Percentiles rank a stretch among this genome's conserved stretches.
phyloP scores from a whole-genome alignment of 2,888 invertebrate species.

The Unio pictorum region DNA sequence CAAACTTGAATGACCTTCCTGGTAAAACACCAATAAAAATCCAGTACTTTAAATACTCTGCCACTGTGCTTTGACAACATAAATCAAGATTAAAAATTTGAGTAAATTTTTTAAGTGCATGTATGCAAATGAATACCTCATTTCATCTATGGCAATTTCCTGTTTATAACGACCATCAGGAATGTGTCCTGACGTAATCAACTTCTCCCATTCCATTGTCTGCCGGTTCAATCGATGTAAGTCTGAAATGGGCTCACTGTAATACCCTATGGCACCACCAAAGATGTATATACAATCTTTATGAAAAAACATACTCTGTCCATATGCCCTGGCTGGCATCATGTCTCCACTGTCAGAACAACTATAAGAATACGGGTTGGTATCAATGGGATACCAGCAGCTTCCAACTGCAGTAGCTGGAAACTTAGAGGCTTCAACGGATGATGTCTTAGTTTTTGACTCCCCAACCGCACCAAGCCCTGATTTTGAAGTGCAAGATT shows the following conservation, averaged over 20 bases:
- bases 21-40: too few species aligned
- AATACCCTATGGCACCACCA: constrained; percentile 91
- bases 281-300: constrained; percentile 83
- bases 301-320: constrained; percentile 76
- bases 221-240: constrained; percentile 86
- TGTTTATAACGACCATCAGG: constrained; percentile 48
- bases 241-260: constrained; percentile 84
- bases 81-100: too few species aligned
- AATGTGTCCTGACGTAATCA: constrained; percentile 30
- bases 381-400: constrained; percentile 72
- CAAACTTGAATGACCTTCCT: too few species aligned
- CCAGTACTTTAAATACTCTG: too few species aligned
- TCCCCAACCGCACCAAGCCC: constrained; percentile 27
- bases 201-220: constrained; percentile 81
- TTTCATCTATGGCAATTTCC: constrained; percentile 34
- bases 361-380: constrained; percentile 37
- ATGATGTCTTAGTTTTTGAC: neutral
- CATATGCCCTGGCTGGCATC: constrained; percentile 86
- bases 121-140: constrained; percentile 22
- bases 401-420: constrained; percentile 15
- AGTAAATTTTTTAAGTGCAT: neutral
- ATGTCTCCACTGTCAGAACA: constrained; percentile 30
- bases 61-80: too few species aligned
- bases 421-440: too few species aligned
- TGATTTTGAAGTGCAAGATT: neutral